Evolutionary conservation across 1,140 invertebrate species (phyloP).

Genomic region (Drosophila aff.): DNA sequence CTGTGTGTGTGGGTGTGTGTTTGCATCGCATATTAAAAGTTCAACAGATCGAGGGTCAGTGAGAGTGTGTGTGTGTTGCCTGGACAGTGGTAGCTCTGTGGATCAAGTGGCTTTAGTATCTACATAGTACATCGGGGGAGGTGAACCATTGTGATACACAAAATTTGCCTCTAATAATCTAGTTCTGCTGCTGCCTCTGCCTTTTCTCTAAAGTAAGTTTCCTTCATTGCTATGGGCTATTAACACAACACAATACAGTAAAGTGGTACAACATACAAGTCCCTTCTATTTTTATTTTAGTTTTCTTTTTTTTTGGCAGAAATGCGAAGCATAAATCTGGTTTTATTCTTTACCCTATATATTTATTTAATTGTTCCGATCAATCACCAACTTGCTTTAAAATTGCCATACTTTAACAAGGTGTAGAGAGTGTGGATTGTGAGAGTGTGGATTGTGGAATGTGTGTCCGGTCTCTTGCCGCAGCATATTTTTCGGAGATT

Average conservation of each 20-base stretch:
- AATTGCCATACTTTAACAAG: slow-evolving; percentile 48
- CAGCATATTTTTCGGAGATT: slow-evolving; percentile 22
- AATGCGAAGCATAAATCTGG: slow-evolving; percentile 35
- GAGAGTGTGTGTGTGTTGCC: slow-evolving; percentile 16
- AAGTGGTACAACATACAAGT: slow-evolving; percentile 41
- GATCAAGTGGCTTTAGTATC: slow-evolving; percentile 32
- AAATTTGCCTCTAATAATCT: slow-evolving; percentile 30
- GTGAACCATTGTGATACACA: slow-evolving; percentile 28
- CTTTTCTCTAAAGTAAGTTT: slow-evolving; percentile 44
- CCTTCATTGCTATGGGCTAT: slow-evolving; percentile 46
- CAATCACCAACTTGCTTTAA: slow-evolving; percentile 29
- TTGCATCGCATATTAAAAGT: slow-evolving; percentile 36
- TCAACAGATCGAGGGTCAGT: slow-evolving; percentile 44
- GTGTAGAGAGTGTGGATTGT: slow-evolving; percentile 1
- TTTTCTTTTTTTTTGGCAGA: slow-evolving; percentile 3
- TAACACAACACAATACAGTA: slow-evolving; percentile 39
- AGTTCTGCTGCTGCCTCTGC: background rate
- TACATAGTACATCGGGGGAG: slow-evolving; percentile 30
- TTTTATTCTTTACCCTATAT: slow-evolving; percentile 18
- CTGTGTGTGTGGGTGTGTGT: slow-evolving; percentile 9
- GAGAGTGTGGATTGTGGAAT: slow-evolving; percentile 1
- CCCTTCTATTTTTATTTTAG: slow-evolving; percentile 6
- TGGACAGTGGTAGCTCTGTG: slow-evolving; percentile 30
- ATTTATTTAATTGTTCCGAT: slow-evolving; percentile 31
- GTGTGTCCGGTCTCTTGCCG: background rate